phyloP scores from a whole-genome alignment of 2,888 invertebrate species.

The Homarus gammarus region DNA sequence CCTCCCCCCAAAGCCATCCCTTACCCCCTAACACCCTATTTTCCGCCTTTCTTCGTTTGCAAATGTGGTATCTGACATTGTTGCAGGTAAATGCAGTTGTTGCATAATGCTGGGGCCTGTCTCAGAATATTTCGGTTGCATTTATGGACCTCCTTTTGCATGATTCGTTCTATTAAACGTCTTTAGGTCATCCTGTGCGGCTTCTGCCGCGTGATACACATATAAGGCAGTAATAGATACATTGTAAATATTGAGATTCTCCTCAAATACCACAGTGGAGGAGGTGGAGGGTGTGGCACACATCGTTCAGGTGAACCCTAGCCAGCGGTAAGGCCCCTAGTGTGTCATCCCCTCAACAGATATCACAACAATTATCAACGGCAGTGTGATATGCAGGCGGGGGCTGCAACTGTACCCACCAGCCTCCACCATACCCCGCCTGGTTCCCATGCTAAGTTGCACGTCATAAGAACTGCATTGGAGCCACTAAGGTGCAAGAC shows the following conservation, averaged over 20 bases:
- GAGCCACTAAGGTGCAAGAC: constrained; percentile 53
- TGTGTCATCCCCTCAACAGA: constrained; percentile 68
- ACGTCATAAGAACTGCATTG: constrained; percentile 64
- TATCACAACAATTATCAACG: constrained; percentile 72
- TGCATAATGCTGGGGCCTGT: constrained; percentile 39
- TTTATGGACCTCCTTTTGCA: background rate
- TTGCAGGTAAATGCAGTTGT: constrained; percentile 70
- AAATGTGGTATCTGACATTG: constrained; percentile 72
- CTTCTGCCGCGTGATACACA: background rate
- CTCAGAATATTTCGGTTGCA: constrained; percentile 43
- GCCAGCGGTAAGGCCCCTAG: background rate
- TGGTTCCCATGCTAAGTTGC: constrained; percentile 57
- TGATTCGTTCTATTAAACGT: no score
- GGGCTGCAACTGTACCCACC: constrained; percentile 53
- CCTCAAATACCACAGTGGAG: background rate
- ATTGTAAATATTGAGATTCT: background rate
- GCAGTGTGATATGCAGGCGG: constrained; percentile 67
- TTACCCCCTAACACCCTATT: constrained; percentile 55
- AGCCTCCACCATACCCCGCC: constrained; percentile 37
- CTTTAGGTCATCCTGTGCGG: background rate
- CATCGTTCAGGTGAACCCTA: constrained; percentile 7
- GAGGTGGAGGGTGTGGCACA: background rate
- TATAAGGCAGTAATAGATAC: background rate
- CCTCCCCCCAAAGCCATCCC: constrained; percentile 9
- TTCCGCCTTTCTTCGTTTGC: constrained; percentile 70